phyloP scores from a whole-genome alignment of 1,140 invertebrate species.

The Scaptomyza graminum region DNA sequence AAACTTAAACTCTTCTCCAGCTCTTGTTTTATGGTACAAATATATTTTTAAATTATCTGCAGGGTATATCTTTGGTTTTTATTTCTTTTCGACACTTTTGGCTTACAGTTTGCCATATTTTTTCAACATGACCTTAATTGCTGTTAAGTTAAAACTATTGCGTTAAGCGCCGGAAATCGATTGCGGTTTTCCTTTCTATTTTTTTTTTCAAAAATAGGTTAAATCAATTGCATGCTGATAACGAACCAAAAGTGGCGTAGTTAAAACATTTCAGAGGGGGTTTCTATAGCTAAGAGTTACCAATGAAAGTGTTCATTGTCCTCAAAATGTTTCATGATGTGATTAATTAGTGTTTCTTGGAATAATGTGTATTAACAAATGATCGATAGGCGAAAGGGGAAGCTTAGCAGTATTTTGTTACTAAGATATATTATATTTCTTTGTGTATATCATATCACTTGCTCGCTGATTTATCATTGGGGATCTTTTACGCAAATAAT shows the following conservation, averaged over 20 bases:
- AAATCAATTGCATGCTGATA: conserved; percentile 31
- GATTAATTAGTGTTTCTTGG: conserved; percentile 33
- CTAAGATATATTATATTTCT: not conserved
- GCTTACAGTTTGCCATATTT: not conserved
- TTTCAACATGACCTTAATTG: conserved; percentile 9
- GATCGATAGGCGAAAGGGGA: not conserved
- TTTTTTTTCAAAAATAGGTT: conserved; percentile 5
- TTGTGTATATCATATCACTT: not conserved
- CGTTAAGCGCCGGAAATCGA: conserved; percentile 37
- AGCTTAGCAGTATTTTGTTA: too few relatives aligned
- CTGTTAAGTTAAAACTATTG: conserved; percentile 32
- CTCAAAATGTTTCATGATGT: conserved; percentile 21
- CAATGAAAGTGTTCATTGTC: conserved; percentile 1
- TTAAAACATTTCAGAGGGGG: not conserved
- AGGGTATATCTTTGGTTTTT: too few relatives aligned
- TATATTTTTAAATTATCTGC: too few relatives aligned
- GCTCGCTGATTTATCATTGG: conserved; percentile 52
- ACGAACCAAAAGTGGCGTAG: conserved; percentile 2
- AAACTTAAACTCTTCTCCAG: too few relatives aligned
- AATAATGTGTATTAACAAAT: conserved; percentile 2
- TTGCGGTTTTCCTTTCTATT: not conserved
- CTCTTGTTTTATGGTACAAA: too few relatives aligned
- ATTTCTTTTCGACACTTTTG: too few relatives aligned
- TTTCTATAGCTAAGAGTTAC: not conserved
- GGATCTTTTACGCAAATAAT: conserved; percentile 43